A percentile compares a stretch with the other conserved stretches of the same genome.
phyloP scores from a whole-genome alignment of 2,113 vertebrate species.

The Mustela lutreola region DNA sequence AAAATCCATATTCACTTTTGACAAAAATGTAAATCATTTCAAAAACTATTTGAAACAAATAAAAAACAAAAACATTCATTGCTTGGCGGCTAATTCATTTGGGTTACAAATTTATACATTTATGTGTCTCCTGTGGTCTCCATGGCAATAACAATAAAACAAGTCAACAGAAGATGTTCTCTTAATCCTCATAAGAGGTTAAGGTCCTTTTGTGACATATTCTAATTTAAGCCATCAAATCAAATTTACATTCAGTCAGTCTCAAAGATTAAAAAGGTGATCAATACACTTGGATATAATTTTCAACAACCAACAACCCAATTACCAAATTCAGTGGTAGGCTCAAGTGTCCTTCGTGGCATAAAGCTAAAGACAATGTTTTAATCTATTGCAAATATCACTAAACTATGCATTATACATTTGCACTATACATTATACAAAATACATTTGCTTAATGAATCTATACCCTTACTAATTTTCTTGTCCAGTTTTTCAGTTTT shows the following conservation, averaged over 20 bases:
- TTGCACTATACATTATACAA: too few relatives aligned
- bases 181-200: conserved; percentile 74
- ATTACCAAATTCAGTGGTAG: conserved; percentile 74
- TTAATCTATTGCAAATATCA: conserved; percentile 11
- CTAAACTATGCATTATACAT: not conserved
- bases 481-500: conserved; percentile 24
- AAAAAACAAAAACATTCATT: conserved; percentile 81
- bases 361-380: conserved; percentile 42
- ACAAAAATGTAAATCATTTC: conserved; percentile 56
- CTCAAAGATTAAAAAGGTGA: conserved; percentile 71
- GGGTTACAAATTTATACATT: conserved; percentile 78
- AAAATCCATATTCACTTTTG: conserved; percentile 72
- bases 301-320: conserved; percentile 53
- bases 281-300: not conserved
- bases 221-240: conserved; percentile 70
- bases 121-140: conserved; percentile 74
- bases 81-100: conserved; percentile 78
- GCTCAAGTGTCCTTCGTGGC: not conserved
- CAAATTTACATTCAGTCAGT: conserved; percentile 66
- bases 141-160: conserved; percentile 80
- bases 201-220: conserved; percentile 67
- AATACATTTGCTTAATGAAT: conserved; percentile 28
- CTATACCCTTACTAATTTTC: conserved; percentile 38
- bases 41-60: conserved; percentile 75
- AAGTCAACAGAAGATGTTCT: conserved; percentile 58